A percentile compares a stretch with the other conserved stretches of the same genome.
Evolutionary conservation across 2,797 vertebrate genomes (phyloP).

Genomic region (Enteromius thamalakanensis): DNA sequence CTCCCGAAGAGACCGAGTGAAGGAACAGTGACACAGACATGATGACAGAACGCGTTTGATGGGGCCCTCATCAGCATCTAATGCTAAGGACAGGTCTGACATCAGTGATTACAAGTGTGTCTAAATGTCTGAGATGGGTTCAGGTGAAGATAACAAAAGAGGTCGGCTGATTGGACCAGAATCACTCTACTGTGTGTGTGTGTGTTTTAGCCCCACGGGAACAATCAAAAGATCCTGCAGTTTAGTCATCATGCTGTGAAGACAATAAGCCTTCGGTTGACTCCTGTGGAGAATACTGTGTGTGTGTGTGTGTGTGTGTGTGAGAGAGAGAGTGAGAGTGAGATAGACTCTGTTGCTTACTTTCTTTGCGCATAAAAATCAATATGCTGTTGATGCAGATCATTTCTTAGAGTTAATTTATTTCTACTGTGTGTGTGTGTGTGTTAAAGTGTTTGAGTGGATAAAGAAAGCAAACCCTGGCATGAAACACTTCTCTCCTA

Average conservation of each 20-base stretch:
- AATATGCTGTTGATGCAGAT: conserved; percentile 23
- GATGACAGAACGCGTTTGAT: neutral
- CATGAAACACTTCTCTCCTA: neutral
- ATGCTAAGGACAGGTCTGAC: neutral
- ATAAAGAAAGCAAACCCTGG: neutral
- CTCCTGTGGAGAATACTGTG: conserved; percentile 20
- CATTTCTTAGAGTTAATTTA: conserved; percentile 9
- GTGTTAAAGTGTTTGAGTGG: neutral
- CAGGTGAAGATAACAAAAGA: conserved; percentile 38
- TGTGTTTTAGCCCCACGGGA: neutral
- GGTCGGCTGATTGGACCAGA: conserved; percentile 11
- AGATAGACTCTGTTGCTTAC: conserved; percentile 30
- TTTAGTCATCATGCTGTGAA: conserved; percentile 30
- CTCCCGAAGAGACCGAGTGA: no score
- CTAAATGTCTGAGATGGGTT: neutral
- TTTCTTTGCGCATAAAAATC: conserved; percentile 15
- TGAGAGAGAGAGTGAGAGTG: neutral
- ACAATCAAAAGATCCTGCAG: conserved; percentile 29
- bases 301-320: conserved; percentile 17
- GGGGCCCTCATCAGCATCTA: no score
- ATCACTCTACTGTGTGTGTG: neutral
- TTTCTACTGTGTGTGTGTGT: neutral
- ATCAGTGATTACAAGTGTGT: conserved; percentile 12
- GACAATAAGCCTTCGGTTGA: conserved; percentile 29
- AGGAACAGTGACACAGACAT: no score